A percentile compares a stretch with the other conserved stretches of the same genome.
These are phyloP conservation scores for Regulus satrapa DNA, from an alignment of 2,113 vertebrate genomes.

Conservation along the genomic window DNA sequence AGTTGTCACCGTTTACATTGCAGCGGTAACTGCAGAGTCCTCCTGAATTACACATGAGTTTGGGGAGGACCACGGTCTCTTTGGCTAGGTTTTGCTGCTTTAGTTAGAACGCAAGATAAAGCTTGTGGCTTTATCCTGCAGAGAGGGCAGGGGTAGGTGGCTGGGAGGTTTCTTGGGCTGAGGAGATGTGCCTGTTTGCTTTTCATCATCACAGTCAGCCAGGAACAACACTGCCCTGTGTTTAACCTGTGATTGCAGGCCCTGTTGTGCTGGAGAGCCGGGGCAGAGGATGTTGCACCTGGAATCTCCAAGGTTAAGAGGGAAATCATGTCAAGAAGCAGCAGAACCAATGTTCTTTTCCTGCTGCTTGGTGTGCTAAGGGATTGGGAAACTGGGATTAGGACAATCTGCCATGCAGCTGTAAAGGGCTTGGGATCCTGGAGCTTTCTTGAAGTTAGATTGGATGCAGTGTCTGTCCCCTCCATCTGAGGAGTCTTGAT, in stretches of 20 bases:
- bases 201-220: not conserved
- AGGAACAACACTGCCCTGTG: not conserved
- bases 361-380: not conserved
- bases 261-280: accelerated
- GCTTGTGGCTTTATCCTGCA: not conserved
- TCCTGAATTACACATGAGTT: not conserved
- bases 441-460: not conserved
- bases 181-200: not conserved
- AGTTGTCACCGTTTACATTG: not conserved
- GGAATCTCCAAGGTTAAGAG: not conserved
- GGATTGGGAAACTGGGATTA: not conserved
- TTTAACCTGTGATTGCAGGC: not conserved
- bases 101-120: not conserved
- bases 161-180: not conserved
- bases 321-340: not conserved
- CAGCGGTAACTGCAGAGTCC: not conserved
- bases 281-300: not conserved
- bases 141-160: not conserved
- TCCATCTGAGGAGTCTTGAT: not conserved
- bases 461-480: not conserved
- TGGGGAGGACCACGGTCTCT: not conserved
- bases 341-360: not conserved
- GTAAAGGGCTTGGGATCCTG: not conserved
- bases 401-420: not conserved
- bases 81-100: not conserved